Conservation (phyloP, 2,888 invertebrate species). For the Leptinotarsa peninsularis region DNA sequence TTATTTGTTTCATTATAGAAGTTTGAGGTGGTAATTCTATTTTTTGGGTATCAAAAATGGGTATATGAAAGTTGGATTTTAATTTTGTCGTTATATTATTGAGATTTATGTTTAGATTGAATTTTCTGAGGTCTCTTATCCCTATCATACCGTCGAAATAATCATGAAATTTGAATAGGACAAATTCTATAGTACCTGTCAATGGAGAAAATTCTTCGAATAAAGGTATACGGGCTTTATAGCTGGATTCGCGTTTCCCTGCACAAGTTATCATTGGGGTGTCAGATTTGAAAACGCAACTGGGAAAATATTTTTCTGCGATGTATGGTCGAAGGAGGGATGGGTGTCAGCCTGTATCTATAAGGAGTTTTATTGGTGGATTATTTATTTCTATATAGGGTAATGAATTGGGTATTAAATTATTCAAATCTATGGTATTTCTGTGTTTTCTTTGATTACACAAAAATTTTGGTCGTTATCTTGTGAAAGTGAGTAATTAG, state of each 20-base stretch:
- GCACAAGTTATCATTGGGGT: conserved; percentile 14
- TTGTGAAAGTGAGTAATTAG: too few species aligned
- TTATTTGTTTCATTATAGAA: neutral
- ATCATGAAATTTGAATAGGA: conserved; percentile 26
- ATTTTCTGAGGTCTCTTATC: conserved; percentile 18
- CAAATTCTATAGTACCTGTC: conserved; percentile 16
- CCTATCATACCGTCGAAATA: too few species aligned
- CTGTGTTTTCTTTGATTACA: neutral
- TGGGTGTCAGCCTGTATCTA: neutral
- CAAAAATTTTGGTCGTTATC: neutral
- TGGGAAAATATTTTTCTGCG: conserved; percentile 31
- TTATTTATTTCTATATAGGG: conserved; percentile 13
- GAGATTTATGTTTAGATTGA: conserved; percentile 21
- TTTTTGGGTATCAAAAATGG: neutral
- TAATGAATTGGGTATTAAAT: neutral
- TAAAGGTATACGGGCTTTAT: conserved; percentile 23
- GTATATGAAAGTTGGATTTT: conserved; percentile 20
- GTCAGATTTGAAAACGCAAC: conserved; percentile 19
- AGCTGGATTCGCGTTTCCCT: conserved; percentile 2
- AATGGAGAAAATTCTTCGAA: neutral
- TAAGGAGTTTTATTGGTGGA: conserved; percentile 32
- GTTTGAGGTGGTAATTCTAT: neutral
- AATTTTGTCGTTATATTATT: neutral
- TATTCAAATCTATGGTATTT: too few species aligned
- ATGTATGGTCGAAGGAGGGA: conserved; percentile 29